phyloP scores from a whole-genome alignment of 2,113 vertebrate species.

The Cyprinus carpio region DNA sequence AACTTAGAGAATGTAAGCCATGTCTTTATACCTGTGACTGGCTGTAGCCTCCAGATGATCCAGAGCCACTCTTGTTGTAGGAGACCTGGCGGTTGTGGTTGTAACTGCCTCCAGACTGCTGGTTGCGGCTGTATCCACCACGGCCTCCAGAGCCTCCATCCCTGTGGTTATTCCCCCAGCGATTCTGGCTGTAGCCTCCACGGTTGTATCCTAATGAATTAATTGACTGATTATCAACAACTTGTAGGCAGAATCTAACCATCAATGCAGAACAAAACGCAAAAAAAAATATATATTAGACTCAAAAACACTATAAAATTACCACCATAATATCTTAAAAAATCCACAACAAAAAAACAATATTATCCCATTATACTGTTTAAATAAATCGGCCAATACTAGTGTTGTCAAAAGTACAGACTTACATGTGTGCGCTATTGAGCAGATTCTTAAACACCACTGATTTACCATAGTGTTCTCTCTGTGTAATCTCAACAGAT shows the following conservation, averaged over 20 bases:
- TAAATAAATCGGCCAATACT: neutral
- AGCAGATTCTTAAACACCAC: too few relatives aligned
- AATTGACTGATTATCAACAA: neutral
- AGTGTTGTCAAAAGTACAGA: too few relatives aligned
- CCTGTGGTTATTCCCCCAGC: slow-evolving; percentile 82
- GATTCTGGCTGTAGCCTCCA: slow-evolving; percentile 82
- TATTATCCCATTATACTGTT: neutral
- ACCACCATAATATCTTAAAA: too few relatives aligned
- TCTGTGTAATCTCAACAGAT: too few relatives aligned
- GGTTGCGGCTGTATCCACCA: slow-evolving; percentile 79
- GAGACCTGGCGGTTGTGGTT: slow-evolving; percentile 69
- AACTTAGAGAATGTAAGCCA: neutral
- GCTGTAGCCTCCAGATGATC: slow-evolving; percentile 44
- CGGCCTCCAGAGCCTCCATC: slow-evolving; percentile 78
- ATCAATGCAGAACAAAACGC: neutral
- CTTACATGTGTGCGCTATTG: too few relatives aligned
- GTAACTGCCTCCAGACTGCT: slow-evolving; percentile 73
- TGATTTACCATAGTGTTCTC: too few relatives aligned
- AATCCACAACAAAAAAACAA: too few relatives aligned
- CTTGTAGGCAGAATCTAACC: neutral
- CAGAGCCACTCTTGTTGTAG: slow-evolving; percentile 70
- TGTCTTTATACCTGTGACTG: slow-evolving; percentile 54
- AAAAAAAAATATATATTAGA: too few relatives aligned
- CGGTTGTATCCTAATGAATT: slow-evolving; percentile 80
- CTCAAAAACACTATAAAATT: too few relatives aligned